These are phyloP conservation scores for Tetrapedia diversipes DNA, from an alignment of 2,888 invertebrate genomes.

Conservation along the genomic window DNA sequence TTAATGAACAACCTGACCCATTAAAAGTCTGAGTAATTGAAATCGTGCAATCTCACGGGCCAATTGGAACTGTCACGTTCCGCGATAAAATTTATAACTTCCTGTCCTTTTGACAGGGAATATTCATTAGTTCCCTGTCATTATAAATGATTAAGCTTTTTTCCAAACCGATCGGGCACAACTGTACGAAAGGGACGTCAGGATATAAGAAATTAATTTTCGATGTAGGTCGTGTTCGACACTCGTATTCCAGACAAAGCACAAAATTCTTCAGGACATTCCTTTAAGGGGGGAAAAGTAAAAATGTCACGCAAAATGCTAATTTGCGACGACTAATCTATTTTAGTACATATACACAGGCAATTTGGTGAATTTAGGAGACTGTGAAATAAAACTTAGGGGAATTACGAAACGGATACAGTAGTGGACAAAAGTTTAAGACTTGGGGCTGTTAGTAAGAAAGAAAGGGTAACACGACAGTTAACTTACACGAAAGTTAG, in stretches of 20 bases:
- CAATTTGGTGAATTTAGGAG: too few species aligned
- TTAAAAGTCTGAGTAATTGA: slow-evolving; percentile 18
- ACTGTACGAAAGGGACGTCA: neutral
- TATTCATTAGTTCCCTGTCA: neutral
- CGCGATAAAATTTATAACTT: neutral
- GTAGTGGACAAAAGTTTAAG: too few species aligned
- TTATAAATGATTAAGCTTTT: neutral
- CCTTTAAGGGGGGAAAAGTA: too few species aligned
- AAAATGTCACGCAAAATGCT: too few species aligned
- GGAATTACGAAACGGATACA: too few species aligned
- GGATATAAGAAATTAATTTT: neutral
- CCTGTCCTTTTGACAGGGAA: neutral
- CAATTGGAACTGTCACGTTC: slow-evolving; percentile 18
- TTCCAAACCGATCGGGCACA: neutral
- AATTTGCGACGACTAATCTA: too few species aligned
- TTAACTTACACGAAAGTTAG: too few species aligned
- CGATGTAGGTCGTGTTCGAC: neutral
- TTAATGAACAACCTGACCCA: slow-evolving; percentile 17
- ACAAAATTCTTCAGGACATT: neutral
- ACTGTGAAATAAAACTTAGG: too few species aligned
- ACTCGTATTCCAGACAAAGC: too few species aligned
- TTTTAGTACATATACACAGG: too few species aligned
- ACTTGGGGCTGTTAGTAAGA: too few species aligned
- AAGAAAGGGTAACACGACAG: too few species aligned
- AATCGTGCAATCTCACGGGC: slow-evolving; percentile 10